Percentiles rank a stretch among this genome's conserved stretches.
These are phyloP conservation scores for Thaumatotibia leucotreta DNA, from an alignment of 1,140 invertebrate genomes.

Conservation along the genomic window DNA sequence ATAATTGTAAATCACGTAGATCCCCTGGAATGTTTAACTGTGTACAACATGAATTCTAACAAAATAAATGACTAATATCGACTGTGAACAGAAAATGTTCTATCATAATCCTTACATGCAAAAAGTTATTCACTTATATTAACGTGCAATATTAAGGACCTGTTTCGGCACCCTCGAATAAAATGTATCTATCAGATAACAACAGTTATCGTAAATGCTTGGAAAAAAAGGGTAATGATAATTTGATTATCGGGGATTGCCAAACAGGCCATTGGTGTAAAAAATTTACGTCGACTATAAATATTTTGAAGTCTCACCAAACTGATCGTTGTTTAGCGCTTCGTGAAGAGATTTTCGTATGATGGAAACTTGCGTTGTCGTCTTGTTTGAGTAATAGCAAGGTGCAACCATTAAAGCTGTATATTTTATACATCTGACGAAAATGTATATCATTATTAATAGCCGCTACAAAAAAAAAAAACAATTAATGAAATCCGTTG, in stretches of 20 bases:
- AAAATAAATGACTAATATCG: too few species aligned
- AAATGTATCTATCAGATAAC: too few species aligned
- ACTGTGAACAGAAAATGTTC: neutral
- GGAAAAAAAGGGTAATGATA: too few species aligned
- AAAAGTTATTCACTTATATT: too few species aligned
- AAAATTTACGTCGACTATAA: too few species aligned
- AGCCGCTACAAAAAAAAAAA: conserved; percentile 23
- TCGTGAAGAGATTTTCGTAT: conserved; percentile 38
- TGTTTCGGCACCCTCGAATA: too few species aligned
- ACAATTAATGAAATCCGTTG: neutral
- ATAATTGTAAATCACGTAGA: neutral
- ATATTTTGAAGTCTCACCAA: conserved; percentile 24
- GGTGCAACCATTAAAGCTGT: conserved; percentile 31
- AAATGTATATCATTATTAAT: conserved; percentile 25
- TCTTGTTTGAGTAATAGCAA: conserved; percentile 38
- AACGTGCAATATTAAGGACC: too few species aligned
- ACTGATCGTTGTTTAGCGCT: conserved; percentile 27
- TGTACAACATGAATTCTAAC: too few species aligned
- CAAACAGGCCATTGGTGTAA: too few species aligned
- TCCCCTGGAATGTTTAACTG: too few species aligned
- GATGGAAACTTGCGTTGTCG: conserved; percentile 26
- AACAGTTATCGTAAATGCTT: too few species aligned
- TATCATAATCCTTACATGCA: neutral
- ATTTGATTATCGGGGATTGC: too few species aligned
- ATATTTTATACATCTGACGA: conserved; percentile 33